These are phyloP conservation scores for Paramormyrops kingsleyae DNA, from an alignment of 2,113 vertebrate genomes.

Conservation along the genomic window DNA sequence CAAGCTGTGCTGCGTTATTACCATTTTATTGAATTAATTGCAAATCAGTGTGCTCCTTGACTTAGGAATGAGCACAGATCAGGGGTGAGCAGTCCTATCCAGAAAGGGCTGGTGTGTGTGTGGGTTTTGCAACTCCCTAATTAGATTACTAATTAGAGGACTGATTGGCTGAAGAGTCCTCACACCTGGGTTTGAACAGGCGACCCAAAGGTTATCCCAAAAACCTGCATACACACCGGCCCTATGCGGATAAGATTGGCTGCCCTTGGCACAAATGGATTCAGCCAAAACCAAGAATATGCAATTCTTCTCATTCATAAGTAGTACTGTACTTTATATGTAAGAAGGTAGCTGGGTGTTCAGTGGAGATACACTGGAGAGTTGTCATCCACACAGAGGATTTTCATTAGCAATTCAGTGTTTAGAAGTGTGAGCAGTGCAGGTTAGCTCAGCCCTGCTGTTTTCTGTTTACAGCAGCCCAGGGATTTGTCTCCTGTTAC, in stretches of 20 bases:
- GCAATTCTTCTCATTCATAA: not conserved
- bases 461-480: not conserved
- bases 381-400: not conserved
- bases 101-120: not conserved
- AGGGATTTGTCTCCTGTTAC: not conserved
- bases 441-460: not conserved
- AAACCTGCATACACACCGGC: not conserved
- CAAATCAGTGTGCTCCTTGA: not conserved
- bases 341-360: not conserved
- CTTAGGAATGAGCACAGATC: not conserved
- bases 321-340: not conserved
- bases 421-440: not conserved
- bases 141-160: not conserved
- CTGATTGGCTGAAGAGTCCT: not conserved
- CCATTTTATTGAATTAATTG: not conserved
- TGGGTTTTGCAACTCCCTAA: not conserved
- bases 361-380: not conserved
- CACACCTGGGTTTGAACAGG: not conserved
- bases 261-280: not conserved
- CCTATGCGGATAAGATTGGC: not conserved
- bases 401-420: slow-evolving; percentile 6
- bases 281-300: not conserved
- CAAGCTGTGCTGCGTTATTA: not conserved
- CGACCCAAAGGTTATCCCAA: not conserved
- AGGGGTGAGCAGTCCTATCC: not conserved